Base-by-base conservation (phyloP, 2,888 invertebrate species). In the Meganola albula region DNA sequence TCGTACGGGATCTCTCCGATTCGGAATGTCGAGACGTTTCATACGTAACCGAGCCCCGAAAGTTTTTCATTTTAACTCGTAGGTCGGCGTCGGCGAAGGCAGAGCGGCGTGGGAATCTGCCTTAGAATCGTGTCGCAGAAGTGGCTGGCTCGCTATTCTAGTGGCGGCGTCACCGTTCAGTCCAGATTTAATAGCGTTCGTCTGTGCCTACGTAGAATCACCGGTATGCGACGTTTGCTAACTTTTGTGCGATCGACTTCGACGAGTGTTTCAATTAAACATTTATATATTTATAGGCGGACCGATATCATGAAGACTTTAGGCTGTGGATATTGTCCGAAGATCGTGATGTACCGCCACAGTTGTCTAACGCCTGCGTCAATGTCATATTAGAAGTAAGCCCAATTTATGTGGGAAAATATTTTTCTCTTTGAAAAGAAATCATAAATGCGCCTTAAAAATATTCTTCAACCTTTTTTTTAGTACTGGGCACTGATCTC, bases 301-400 rank as follows among this genome's bases (percentile, higher is more conserved):
- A 63, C 22, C 66, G 73, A 16, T 68, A 63, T 21, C 61, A 58
- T 31, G 67, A 77, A 14, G 78, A 79, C 2, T 79, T 80, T 37
- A 84, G 89, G 12, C 76, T 98, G 20, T 97, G 97, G 97, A 82
- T 98, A 37, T 91, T 96, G 4, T 91, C 95, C 1, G 97, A 98
- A 72, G 91, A 93, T 1, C 93, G 94, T 42, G 88, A 89, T 1
- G 93, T 97, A 56, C 93, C 94, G 7, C 87, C 91, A 3, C 88
- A 92, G 8, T 85, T 96, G 20, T 88, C 94, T 4, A 92, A 93
- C 63, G 90, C 90, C 30, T 94, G 94, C 62, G 86, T 95, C 12
- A 95, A 95, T 42, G 74, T 87, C 10, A 67, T 85, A 26, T 63
- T 86, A 10, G 87, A 87, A 67, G 87, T 86, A 44, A 55, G 10